Conservation (phyloP, 2,797 vertebrate species). For the Enteromius argenteus region DNA sequence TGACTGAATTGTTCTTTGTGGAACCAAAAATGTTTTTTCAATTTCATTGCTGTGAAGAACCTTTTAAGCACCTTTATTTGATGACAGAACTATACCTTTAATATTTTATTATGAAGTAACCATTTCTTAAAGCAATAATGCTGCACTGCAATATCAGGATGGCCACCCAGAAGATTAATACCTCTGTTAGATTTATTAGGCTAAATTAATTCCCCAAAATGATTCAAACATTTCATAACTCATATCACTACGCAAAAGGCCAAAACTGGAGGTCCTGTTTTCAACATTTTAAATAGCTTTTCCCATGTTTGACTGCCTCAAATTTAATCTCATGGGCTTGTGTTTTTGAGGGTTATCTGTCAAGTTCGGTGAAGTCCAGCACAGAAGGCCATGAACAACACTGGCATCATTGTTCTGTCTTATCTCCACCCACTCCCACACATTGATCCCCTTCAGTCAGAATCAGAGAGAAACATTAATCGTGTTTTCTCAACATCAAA, state of each 20-base stretch:
- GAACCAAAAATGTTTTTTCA: too few relatives aligned
- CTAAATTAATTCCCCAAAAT: not conserved
- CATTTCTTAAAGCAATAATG: not conserved
- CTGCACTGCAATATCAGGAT: not conserved
- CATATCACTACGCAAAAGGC: not conserved
- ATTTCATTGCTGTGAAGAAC: too few relatives aligned
- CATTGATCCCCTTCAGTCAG: not conserved
- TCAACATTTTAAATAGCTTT: conserved; percentile 67
- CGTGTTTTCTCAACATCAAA: not conserved
- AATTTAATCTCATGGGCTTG: conserved; percentile 55
- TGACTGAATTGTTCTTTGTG: too few relatives aligned
- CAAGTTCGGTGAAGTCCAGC: conserved; percentile 64
- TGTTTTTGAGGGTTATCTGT: conserved; percentile 65
- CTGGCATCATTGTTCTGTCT: conserved; percentile 49
- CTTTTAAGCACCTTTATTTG: too few relatives aligned
- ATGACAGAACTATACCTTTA: not conserved
- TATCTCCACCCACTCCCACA: conserved; percentile 28
- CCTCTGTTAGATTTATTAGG: not conserved
- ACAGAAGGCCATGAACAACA: conserved; percentile 43
- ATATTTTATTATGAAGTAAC: not conserved
- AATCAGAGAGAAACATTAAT: conserved; percentile 17
- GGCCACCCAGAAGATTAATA: not conserved
- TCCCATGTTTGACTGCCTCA: conserved; percentile 49
- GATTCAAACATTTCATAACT: not conserved
- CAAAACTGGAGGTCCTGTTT: not conserved